These are phyloP conservation scores for Timandra comae DNA, from an alignment of 2,888 invertebrate species.

Conservation along the genomic window DNA sequence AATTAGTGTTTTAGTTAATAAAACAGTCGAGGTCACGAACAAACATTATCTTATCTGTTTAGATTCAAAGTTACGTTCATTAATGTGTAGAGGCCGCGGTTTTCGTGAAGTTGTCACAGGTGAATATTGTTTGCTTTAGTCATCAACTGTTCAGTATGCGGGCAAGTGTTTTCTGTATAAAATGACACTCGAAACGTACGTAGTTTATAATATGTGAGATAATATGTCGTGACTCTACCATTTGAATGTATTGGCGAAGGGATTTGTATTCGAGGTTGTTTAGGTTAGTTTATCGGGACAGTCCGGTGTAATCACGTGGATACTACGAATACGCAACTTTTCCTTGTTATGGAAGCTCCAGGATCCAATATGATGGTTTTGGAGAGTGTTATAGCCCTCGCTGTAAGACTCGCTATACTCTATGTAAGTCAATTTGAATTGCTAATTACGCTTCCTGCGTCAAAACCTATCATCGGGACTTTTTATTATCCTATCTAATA, in stretches of 20 bases:
- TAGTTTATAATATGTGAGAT: conserved; percentile 13
- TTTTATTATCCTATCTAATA: conserved; percentile 14
- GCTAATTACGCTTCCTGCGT: conserved; percentile 10
- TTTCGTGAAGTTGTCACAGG: conserved; percentile 38
- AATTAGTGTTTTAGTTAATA: conserved; percentile 5
- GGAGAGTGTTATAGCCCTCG: conserved; percentile 37
- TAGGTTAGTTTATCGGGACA: conserved; percentile 16
- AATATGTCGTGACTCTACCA: conserved; percentile 31
- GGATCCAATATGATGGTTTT: conserved; percentile 37
- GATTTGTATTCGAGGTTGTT: too few relatives aligned
- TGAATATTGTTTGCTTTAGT: conserved; percentile 41
- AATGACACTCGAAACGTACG: conserved; percentile 20
- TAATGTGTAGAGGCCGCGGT: conserved; percentile 40
- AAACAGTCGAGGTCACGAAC: conserved; percentile 27
- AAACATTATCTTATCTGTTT: conserved; percentile 54
- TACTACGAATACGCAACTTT: conserved; percentile 42
- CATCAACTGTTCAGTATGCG: conserved; percentile 25
- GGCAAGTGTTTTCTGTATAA: conserved; percentile 19
- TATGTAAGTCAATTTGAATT: conserved; percentile 35
- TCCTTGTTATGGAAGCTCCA: conserved; percentile 32
- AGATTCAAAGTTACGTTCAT: conserved; percentile 29
- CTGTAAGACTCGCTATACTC: conserved; percentile 33
- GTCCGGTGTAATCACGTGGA: conserved; percentile 19
- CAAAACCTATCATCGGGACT: conserved; percentile 6
- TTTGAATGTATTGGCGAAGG: conserved; percentile 24